phyloP scores from a whole-genome alignment of 2,113 vertebrate species.

The Formicarius rufipectus region DNA sequence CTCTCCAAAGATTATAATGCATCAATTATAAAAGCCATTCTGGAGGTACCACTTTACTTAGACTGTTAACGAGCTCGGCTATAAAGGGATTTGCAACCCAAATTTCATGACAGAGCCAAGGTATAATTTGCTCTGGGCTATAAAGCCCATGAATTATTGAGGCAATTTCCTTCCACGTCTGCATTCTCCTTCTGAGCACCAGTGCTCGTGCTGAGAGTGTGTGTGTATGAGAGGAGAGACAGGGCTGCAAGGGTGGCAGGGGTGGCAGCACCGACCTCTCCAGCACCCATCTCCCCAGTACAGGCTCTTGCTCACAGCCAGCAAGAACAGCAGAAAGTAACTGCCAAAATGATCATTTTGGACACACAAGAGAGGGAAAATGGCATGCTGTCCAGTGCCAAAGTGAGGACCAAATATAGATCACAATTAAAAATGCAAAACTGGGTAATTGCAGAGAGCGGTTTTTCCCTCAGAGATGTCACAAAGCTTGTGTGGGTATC shows the following conservation, averaged over 20 bases:
- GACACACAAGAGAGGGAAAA: background rate
- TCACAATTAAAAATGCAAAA: background rate
- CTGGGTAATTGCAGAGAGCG: slow-evolving; percentile 6
- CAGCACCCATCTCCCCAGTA: background rate
- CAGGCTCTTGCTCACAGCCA: background rate
- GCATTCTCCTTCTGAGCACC: background rate
- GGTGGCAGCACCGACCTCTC: background rate
- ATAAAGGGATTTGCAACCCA: slow-evolving; percentile 54
- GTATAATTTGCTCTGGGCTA: slow-evolving; percentile 54
- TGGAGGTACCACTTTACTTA: slow-evolving; percentile 23
- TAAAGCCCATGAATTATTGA: slow-evolving; percentile 63
- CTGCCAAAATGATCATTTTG: background rate
- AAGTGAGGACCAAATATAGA: background rate
- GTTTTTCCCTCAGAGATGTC: background rate
- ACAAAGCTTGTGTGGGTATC: background rate
- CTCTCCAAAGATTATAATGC: slow-evolving; percentile 14
- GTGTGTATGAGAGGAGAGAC: background rate
- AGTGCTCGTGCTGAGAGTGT: background rate
- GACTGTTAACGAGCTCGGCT: slow-evolving; percentile 5
- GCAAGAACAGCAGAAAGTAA: background rate
- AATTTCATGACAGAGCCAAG: slow-evolving; percentile 34
- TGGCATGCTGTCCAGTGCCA: background rate
- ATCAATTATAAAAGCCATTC: slow-evolving; percentile 18
- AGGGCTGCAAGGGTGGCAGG: background rate
- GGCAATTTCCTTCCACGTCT: slow-evolving; percentile 54